Evolutionary conservation across 2,797 vertebrate species (phyloP).

Genomic region (Tenualosa ilisha): DNA sequence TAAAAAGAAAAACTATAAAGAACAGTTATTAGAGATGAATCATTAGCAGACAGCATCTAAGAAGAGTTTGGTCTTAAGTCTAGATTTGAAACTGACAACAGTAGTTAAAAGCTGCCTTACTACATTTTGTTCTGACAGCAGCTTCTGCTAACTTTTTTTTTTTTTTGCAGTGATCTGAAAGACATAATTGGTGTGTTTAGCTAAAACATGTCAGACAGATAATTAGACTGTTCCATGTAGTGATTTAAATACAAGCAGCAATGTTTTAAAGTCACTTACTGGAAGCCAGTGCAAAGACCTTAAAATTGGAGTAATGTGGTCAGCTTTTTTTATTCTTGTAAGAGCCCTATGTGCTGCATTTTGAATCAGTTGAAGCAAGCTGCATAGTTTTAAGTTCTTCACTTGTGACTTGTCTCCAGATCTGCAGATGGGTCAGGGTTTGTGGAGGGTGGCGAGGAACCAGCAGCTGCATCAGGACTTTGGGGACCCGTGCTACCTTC

Average conservation of each 20-base stretch:
- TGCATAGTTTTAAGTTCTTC: background rate
- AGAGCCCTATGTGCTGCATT: background rate
- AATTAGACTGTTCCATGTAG: too few relatives aligned
- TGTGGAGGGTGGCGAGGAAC: conserved; percentile 97
- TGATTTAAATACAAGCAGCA: background rate
- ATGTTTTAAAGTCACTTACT: background rate
- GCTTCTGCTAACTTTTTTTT: too few relatives aligned
- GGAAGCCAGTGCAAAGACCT: background rate
- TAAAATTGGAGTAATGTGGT: background rate
- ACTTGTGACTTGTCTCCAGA: conserved; percentile 22
- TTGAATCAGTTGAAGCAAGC: background rate
- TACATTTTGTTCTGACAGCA: too few relatives aligned
- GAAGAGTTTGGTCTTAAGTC: too few relatives aligned
- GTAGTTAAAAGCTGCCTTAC: too few relatives aligned
- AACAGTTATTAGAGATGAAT: too few relatives aligned
- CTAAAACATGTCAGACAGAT: too few relatives aligned
- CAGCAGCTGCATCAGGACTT: conserved; percentile 92
- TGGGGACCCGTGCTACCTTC: conserved; percentile 78
- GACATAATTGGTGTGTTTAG: too few relatives aligned
- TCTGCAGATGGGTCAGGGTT: conserved; percentile 96
- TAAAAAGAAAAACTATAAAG: too few relatives aligned
- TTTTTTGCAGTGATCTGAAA: too few relatives aligned
- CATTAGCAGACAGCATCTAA: too few relatives aligned
- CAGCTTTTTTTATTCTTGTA: background rate
- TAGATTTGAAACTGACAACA: too few relatives aligned